Conservation (phyloP, 2,113 vertebrate genomes). For the Eolophus roseicapilla region DNA sequence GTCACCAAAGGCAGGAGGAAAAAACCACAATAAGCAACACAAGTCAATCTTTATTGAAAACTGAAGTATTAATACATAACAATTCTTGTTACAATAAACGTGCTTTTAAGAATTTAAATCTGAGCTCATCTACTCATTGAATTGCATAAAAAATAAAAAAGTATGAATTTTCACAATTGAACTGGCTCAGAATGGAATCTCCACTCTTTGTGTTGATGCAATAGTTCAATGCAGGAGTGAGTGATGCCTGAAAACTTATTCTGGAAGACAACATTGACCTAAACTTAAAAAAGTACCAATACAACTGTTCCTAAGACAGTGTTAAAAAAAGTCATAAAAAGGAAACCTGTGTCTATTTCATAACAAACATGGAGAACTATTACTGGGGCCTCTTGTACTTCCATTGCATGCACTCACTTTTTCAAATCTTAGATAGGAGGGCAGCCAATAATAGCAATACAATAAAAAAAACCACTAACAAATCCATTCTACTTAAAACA, state of each 20-base stretch:
- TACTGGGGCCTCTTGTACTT: slow-evolving; percentile 63
- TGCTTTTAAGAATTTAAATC: slow-evolving; percentile 84
- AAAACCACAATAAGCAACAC: slow-evolving; percentile 75
- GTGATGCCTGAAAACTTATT: slow-evolving; percentile 75
- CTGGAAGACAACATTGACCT: slow-evolving; percentile 83
- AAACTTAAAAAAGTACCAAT: slow-evolving; percentile 80
- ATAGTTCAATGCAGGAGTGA: slow-evolving; percentile 74
- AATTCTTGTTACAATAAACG: slow-evolving; percentile 86
- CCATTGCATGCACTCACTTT: slow-evolving; percentile 56
- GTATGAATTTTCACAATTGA: slow-evolving; percentile 79
- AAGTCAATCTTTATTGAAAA: slow-evolving; percentile 90
- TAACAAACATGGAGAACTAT: slow-evolving; percentile 70
- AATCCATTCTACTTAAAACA: slow-evolving; percentile 63
- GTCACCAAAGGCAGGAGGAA: neutral
- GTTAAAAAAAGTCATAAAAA: slow-evolving; percentile 63
- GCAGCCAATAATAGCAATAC: slow-evolving; percentile 63
- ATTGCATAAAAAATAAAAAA: slow-evolving; percentile 84
- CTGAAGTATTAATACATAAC: slow-evolving; percentile 87
- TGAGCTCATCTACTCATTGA: slow-evolving; percentile 82
- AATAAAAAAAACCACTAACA: slow-evolving; percentile 56
- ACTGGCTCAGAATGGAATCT: slow-evolving; percentile 79
- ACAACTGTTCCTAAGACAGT: slow-evolving; percentile 74
- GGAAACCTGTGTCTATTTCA: slow-evolving; percentile 67
- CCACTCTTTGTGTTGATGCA: slow-evolving; percentile 70
- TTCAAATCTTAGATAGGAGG: slow-evolving; percentile 47